Conservation (phyloP, 2,113 vertebrate genomes). For the Ctenodactylus gundi region DNA sequence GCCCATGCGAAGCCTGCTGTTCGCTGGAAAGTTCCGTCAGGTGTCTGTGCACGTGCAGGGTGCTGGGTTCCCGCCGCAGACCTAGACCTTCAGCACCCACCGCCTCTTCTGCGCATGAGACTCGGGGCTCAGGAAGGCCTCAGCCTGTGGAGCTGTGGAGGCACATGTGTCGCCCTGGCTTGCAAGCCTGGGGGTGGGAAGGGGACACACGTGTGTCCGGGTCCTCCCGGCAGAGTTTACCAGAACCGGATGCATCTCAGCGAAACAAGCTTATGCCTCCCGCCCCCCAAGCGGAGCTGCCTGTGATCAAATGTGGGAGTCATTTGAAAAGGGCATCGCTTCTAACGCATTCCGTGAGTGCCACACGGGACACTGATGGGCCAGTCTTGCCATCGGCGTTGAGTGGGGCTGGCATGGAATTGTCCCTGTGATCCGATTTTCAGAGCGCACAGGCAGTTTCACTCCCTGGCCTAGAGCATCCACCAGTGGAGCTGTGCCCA, state of each 20-base stretch:
- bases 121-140: conserved; percentile 71
- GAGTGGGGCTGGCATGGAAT: conserved; percentile 87
- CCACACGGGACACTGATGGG: conserved; percentile 91
- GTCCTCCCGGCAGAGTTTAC: conserved; percentile 76
- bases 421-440: conserved; percentile 95
- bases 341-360: conserved; percentile 87
- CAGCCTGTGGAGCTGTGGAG: conserved; percentile 80
- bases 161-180: conserved; percentile 80
- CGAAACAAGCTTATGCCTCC: conserved; percentile 76
- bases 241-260: conserved; percentile 77
- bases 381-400: conserved; percentile 91
- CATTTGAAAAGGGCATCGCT: conserved; percentile 87
- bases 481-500: conserved; percentile 73
- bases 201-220: conserved; percentile 70
- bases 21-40: conserved; percentile 72
- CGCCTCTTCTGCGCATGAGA: conserved; percentile 76
- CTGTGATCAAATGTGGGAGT: conserved; percentile 83
- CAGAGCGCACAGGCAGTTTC: conserved; percentile 91
- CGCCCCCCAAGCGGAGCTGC: conserved; percentile 73
- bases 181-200: conserved; percentile 68
- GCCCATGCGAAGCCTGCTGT: conserved; percentile 61
- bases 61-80: conserved; percentile 54
- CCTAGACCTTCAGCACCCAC: conserved; percentile 72
- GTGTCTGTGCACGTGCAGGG: conserved; percentile 11
- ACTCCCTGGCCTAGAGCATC: conserved; percentile 84